phyloP scores from a whole-genome alignment of 2,888 invertebrate species.

The Panopea generosa region DNA sequence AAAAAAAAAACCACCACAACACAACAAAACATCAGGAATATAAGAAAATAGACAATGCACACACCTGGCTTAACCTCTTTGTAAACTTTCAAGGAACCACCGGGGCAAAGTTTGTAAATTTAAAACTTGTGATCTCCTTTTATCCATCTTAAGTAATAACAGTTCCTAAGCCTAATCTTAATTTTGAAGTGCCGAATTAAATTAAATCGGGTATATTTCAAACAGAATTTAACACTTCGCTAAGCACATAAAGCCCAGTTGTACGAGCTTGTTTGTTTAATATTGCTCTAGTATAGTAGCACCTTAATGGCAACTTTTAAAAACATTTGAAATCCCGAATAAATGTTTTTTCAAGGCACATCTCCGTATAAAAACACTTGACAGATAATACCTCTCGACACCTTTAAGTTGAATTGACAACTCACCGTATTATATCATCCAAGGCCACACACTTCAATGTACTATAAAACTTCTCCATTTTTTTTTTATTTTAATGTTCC shows the following conservation, averaged over 20 bases:
- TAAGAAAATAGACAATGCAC: neutral
- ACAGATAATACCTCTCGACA: conserved; percentile 9
- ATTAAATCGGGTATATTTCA: conserved; percentile 37
- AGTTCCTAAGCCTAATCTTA: conserved; percentile 38
- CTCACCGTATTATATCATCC: conserved; percentile 2
- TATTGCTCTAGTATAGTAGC: conserved; percentile 30
- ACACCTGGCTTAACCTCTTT: too few species aligned
- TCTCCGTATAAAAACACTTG: conserved; percentile 21
- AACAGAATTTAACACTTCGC: conserved; percentile 46
- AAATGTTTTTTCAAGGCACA: conserved; percentile 43
- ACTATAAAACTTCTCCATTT: conserved; percentile 15
- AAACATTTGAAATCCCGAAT: conserved; percentile 29
- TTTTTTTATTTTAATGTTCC: conserved; percentile 10
- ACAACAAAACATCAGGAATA: neutral
- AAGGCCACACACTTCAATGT: conserved; percentile 1
- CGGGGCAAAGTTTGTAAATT: neutral
- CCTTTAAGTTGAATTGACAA: neutral
- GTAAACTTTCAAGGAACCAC: neutral
- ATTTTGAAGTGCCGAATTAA: conserved; percentile 33
- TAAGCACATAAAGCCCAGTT: conserved; percentile 32
- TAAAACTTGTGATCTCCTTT: neutral
- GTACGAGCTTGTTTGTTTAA: conserved; percentile 38
- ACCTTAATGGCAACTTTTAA: conserved; percentile 14
- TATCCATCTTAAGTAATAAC: conserved; percentile 20
- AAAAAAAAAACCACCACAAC: too few species aligned